A percentile compares a stretch with the other conserved stretches of the same genome.
Evolutionary conservation across 2,888 invertebrate species (phyloP).

Genomic region (Ecliptopera silaceata): DNA sequence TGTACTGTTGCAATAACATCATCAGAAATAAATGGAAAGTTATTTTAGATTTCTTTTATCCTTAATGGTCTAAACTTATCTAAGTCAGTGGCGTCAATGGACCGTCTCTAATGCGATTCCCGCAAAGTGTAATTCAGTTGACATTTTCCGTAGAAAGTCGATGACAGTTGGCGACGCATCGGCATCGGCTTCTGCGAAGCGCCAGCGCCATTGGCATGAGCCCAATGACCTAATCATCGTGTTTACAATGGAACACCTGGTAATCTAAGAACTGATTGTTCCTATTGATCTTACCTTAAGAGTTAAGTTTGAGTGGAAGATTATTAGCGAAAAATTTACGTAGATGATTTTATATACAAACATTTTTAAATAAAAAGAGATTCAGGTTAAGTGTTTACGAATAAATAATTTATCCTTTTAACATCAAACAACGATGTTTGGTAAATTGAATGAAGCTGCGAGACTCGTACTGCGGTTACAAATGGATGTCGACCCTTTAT

Average conservation of each 20-base stretch:
- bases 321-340: not conserved
- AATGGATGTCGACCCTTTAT: not conserved
- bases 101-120: constrained; percentile 25
- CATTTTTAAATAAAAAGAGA: too few relatives aligned
- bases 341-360: too few relatives aligned
- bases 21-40: not conserved
- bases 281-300: not conserved
- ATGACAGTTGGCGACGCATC: constrained; percentile 40
- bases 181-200: constrained; percentile 48
- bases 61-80: constrained; percentile 8
- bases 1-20: too few relatives aligned
- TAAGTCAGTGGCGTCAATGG: constrained; percentile 20
- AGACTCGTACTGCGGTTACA: not conserved
- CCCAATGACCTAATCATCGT: constrained; percentile 51
- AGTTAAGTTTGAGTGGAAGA: not conserved
- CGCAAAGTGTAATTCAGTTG: constrained; percentile 27
- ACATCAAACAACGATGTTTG: not conserved
- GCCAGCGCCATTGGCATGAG: constrained; percentile 52
- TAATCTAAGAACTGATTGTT: constrained; percentile 12
- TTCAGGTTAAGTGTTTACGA: too few relatives aligned
- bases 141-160: constrained; percentile 44
- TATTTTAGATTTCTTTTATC: not conserved
- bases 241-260: constrained; percentile 20
- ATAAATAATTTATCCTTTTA: too few relatives aligned
- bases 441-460: not conserved